phyloP scores from a whole-genome alignment of 2,888 invertebrate genomes.

The Conus canariensis region DNA sequence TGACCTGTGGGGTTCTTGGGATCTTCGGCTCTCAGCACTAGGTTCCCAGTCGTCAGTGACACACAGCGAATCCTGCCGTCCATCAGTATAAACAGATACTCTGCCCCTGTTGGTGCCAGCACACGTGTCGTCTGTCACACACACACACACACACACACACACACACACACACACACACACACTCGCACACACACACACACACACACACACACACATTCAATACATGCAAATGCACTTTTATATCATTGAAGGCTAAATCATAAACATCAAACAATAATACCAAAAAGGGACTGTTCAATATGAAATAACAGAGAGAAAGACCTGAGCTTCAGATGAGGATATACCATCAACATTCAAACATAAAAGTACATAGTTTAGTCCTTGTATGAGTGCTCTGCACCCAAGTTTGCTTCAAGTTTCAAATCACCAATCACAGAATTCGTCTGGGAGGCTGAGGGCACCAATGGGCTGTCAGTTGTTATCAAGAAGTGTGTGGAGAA shows the following conservation, averaged over 20 bases:
- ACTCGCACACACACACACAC: conserved; percentile 13
- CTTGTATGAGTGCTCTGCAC: no score
- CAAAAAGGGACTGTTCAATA: no score
- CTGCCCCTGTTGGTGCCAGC: conserved; percentile 68
- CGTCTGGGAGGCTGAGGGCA: no score
- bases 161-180: not conserved
- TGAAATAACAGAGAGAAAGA: no score
- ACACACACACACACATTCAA: conserved; percentile 19
- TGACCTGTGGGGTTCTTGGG: conserved; percentile 40
- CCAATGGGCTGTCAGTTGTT: no score
- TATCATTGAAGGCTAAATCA: not conserved
- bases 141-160: not conserved
- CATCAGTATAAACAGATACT: conserved; percentile 67
- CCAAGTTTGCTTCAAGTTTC: no score
- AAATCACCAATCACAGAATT: no score
- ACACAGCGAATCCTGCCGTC: conserved; percentile 60
- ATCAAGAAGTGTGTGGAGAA: no score
- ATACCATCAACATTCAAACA: no score
- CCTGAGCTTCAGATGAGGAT: no score
- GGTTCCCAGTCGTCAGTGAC: conserved; percentile 68
- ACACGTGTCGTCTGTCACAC: conserved; percentile 59
- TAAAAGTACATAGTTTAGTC: no score
- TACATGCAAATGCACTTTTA: no score
- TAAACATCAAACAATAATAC: not conserved
- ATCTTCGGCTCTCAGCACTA: conserved; percentile 57